Evolutionary conservation across 2,113 vertebrate species (phyloP).

Genomic region (Caranx melampygus): DNA sequence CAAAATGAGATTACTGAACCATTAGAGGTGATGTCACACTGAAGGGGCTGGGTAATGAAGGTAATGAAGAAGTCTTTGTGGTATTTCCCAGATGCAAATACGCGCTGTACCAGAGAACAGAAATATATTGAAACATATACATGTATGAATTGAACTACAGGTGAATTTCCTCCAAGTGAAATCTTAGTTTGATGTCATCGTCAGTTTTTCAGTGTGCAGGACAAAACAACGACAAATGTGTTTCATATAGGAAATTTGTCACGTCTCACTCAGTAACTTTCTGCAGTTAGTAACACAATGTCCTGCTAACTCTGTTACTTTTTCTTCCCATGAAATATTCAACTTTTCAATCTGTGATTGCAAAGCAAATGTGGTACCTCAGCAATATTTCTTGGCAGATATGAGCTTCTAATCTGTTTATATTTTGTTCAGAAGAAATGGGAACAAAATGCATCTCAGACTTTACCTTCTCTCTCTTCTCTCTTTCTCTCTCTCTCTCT

Average conservation of each 20-base stretch:
- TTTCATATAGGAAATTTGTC: background rate
- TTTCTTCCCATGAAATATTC: conserved; percentile 15
- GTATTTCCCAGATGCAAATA: background rate
- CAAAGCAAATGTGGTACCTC: conserved; percentile 13
- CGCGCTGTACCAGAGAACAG: background rate
- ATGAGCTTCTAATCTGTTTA: conserved; percentile 4
- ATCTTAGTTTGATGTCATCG: no score
- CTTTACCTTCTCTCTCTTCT: conserved; percentile 6
- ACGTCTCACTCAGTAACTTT: conserved; percentile 8
- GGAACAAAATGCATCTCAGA: conserved; percentile 33
- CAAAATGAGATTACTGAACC: conserved; percentile 64
- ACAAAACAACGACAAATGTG: no score
- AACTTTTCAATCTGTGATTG: conserved; percentile 11
- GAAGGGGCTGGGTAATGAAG: conserved; percentile 13
- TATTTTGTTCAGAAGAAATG: conserved; percentile 25
- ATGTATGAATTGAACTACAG: no score
- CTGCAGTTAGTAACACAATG: conserved; percentile 16
- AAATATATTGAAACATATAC: background rate
- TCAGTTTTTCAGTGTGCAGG: no score
- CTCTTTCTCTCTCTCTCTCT: conserved; percentile 9
- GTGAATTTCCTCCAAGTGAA: no score
- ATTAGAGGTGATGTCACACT: conserved; percentile 66
- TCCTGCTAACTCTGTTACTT: conserved; percentile 24
- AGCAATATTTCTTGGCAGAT: conserved; percentile 24
- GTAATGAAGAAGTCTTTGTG: conserved; percentile 39